A percentile compares a stretch with the other conserved stretches of the same genome.
These are phyloP conservation scores for Octodon degus DNA, from an alignment of 2,113 vertebrate species.

Conservation along the genomic window DNA sequence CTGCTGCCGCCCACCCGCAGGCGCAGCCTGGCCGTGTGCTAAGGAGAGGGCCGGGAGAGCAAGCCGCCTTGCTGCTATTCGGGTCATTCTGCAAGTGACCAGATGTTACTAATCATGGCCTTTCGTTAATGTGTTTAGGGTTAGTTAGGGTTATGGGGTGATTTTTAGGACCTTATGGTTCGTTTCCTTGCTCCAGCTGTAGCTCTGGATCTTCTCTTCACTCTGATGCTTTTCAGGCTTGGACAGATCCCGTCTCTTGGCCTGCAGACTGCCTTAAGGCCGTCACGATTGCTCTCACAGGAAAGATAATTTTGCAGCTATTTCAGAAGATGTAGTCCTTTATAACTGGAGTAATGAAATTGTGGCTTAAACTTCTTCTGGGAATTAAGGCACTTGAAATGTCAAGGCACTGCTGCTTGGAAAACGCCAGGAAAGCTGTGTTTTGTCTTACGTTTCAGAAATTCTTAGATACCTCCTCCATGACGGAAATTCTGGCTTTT, in stretches of 20 bases:
- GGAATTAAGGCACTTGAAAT: constrained; percentile 82
- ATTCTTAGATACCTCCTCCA: constrained; percentile 51
- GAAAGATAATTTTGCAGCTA: constrained; percentile 58
- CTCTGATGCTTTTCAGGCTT: constrained; percentile 27
- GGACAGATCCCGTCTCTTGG: constrained; percentile 63
- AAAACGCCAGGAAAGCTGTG: constrained; percentile 72
- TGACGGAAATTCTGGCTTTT: constrained; percentile 60
- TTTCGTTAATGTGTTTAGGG: constrained; percentile 83
- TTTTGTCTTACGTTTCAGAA: constrained; percentile 76
- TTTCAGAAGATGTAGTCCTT: constrained; percentile 63
- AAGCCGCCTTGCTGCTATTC: constrained; percentile 72
- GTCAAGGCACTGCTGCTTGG: constrained; percentile 74
- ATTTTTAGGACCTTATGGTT: constrained; percentile 74
- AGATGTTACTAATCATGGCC: constrained; percentile 85
- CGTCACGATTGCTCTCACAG: constrained; percentile 37
- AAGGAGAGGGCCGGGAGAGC: too few relatives aligned
- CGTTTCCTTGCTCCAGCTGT: constrained; percentile 74
- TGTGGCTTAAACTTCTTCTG: constrained; percentile 86
- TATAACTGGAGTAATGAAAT: constrained; percentile 88
- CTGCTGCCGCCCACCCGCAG: neutral
- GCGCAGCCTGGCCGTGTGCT: too few relatives aligned
- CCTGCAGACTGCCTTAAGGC: constrained; percentile 59
- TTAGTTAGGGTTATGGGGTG: constrained; percentile 84
- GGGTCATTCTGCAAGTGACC: constrained; percentile 84
- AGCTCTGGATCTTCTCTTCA: constrained; percentile 32